phyloP scores from a whole-genome alignment of 2,797 vertebrate species.

The Nyctalus aviator region DNA sequence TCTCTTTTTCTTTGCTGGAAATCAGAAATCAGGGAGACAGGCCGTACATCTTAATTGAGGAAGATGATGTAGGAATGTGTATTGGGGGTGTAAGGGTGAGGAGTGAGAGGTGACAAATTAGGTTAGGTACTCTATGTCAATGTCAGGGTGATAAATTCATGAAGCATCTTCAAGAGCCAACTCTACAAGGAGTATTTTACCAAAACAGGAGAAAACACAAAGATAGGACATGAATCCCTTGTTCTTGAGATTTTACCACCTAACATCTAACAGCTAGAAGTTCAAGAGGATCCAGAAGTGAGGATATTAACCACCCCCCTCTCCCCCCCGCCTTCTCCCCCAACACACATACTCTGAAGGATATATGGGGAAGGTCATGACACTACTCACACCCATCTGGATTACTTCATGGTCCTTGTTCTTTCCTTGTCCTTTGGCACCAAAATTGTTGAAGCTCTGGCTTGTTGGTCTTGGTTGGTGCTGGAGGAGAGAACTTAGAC shows the following conservation, averaged over 20 bases:
- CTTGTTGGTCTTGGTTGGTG: not conserved
- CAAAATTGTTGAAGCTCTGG: not conserved
- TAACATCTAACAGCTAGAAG: not conserved
- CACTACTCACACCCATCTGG: not conserved
- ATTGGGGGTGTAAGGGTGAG: not conserved
- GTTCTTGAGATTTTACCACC: not conserved
- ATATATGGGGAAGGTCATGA: not conserved
- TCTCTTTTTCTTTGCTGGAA: not conserved
- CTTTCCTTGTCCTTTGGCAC: not conserved
- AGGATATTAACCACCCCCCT: no score
- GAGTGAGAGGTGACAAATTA: not conserved
- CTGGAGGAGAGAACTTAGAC: not conserved
- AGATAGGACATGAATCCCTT: not conserved
- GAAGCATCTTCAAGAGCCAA: not conserved
- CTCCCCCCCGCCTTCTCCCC: accelerated
- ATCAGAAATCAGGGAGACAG: not conserved
- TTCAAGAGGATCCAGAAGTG: not conserved
- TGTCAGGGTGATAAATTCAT: not conserved
- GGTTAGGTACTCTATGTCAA: not conserved
- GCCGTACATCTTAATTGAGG: not conserved
- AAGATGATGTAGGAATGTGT: not conserved
- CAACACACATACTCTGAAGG: not conserved
- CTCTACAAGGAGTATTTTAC: not conserved
- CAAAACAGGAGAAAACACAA: not conserved
- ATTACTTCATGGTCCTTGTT: not conserved